These are phyloP conservation scores for Orthosia gracilis DNA, from an alignment of 2,888 invertebrate genomes.

Conservation along the genomic window DNA sequence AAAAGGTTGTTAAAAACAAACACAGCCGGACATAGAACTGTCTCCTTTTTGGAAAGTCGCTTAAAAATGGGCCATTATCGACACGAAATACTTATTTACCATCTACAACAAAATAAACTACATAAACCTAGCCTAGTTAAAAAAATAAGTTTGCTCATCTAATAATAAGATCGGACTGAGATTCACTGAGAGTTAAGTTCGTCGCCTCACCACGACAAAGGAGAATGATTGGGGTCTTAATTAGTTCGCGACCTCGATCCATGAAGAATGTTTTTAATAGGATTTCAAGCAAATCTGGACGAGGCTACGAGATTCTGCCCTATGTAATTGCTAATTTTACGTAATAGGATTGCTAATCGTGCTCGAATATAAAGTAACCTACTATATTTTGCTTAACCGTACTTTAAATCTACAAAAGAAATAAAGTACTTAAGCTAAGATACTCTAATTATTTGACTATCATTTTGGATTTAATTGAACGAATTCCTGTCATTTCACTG, in stretches of 20 bases:
- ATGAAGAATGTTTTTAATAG: conserved; percentile 58
- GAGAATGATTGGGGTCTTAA: conserved; percentile 56
- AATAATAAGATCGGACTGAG: conserved; percentile 34
- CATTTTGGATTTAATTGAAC: too few species aligned
- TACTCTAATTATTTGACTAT: too few species aligned
- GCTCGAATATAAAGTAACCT: too few species aligned
- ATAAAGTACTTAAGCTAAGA: too few species aligned
- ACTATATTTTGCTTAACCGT: too few species aligned
- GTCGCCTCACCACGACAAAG: conserved; percentile 46
- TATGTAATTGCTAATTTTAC: conserved; percentile 38
- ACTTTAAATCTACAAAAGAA: too few species aligned
- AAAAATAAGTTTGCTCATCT: conserved; percentile 16
- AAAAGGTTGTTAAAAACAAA: too few species aligned
- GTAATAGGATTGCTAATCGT: not conserved
- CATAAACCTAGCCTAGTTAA: not conserved
- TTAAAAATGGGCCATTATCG: too few species aligned
- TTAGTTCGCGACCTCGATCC: conserved; percentile 56
- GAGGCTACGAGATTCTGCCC: conserved; percentile 20
- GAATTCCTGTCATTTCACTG: too few species aligned
- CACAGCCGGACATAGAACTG: too few species aligned
- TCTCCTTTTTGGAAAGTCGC: too few species aligned
- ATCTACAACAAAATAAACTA: not conserved
- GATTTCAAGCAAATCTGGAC: conserved; percentile 48
- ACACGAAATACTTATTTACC: too few species aligned
- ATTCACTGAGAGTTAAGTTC: conserved; percentile 47